Percentiles rank a stretch among this genome's conserved stretches.
Evolutionary conservation across 2,888 invertebrate genomes (phyloP).

Genomic region (Brachypalpus laphriformis): DNA sequence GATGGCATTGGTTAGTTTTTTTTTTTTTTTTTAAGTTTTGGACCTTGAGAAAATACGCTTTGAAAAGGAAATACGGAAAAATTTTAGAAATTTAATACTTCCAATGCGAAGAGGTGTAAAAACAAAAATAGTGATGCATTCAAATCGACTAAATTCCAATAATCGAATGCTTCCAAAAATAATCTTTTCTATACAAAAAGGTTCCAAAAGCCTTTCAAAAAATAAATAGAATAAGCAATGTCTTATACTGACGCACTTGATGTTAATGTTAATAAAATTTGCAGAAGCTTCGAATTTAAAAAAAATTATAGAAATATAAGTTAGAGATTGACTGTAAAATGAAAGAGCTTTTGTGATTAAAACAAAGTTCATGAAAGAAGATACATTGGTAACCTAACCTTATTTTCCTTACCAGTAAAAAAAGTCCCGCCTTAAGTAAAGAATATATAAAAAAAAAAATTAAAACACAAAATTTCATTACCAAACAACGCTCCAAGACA

Average conservation of each 20-base stretch:
- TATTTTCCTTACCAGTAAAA: conserved; percentile 74
- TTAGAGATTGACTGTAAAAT: not conserved
- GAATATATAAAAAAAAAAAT: conserved; percentile 58
- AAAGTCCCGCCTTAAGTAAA: conserved; percentile 75
- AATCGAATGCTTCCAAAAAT: not conserved
- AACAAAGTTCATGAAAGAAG: conserved; percentile 7
- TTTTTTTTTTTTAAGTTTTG: too few relatives aligned
- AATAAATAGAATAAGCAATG: not conserved
- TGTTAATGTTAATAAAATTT: not conserved
- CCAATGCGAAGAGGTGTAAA: not conserved
- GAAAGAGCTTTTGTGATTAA: not conserved
- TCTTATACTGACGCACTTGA: not conserved
- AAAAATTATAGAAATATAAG: not conserved
- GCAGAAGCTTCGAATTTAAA: conserved; percentile 13
- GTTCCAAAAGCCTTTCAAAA: not conserved
- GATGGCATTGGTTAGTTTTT: too few relatives aligned
- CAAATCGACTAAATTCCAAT: not conserved
- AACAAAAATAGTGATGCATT: not conserved
- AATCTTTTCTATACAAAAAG: not conserved
- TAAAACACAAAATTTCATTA: conserved; percentile 55
- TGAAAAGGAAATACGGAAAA: too few relatives aligned
- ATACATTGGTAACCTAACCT: conserved; percentile 57
- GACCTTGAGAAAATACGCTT: too few relatives aligned
- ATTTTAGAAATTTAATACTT: too few relatives aligned
- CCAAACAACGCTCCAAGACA: conserved; percentile 35